phyloP scores from a whole-genome alignment of 2,797 vertebrate species.

The Poeciliopsis turneri region DNA sequence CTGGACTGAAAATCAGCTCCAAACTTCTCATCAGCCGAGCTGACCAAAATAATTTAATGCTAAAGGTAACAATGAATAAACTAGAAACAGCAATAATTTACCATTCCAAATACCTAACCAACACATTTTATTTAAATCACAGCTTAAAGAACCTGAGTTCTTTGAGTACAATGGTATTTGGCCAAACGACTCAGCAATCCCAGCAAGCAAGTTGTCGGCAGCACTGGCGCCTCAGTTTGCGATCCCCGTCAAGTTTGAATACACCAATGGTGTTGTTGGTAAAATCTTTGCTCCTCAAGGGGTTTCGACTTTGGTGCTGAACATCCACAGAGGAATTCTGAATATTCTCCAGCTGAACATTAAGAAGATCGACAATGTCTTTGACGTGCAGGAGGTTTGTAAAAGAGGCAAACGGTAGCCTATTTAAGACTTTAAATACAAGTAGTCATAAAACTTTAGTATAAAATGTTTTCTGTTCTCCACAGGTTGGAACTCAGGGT shows the following conservation, averaged over 20 bases:
- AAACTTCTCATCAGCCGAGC: conserved; percentile 80
- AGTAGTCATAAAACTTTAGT: not conserved
- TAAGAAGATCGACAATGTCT: conserved; percentile 80
- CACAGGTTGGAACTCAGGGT: conserved; percentile 76
- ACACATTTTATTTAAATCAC: not conserved
- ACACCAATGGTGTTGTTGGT: conserved; percentile 74
- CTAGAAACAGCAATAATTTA: not conserved
- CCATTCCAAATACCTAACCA: not conserved
- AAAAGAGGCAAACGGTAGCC: conserved; percentile 6
- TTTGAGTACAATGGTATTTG: conserved; percentile 81
- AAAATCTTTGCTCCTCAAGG: conserved; percentile 71
- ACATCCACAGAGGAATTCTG: conserved; percentile 80
- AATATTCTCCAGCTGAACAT: conserved; percentile 80
- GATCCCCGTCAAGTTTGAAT: conserved; percentile 82
- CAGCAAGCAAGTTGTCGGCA: conserved; percentile 74
- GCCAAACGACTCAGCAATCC: conserved; percentile 70
- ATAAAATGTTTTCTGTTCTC: conserved; percentile 33
- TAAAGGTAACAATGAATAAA: conserved; percentile 76
- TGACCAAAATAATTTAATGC: conserved; percentile 70
- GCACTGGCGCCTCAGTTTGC: conserved; percentile 71
- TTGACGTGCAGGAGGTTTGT: conserved; percentile 84
- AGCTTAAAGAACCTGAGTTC: conserved; percentile 77
- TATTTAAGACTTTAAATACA: not conserved
- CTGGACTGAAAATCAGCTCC: conserved; percentile 82
- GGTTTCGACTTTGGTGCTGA: conserved; percentile 73